Evolutionary conservation across 2,888 invertebrate species (phyloP).

Genomic region (Pandemis cinnamomeana): DNA sequence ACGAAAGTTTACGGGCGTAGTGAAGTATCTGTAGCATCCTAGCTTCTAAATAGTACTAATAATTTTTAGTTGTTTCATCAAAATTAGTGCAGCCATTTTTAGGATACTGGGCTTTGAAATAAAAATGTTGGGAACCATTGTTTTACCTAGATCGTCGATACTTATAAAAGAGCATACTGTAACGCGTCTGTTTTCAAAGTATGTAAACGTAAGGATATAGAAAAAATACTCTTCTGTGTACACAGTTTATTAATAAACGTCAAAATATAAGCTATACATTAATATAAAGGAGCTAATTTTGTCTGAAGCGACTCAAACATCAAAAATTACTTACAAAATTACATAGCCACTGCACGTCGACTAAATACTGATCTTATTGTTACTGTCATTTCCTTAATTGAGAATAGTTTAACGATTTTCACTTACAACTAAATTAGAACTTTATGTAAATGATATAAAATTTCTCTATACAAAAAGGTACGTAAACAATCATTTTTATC

Average conservation of each 20-base stretch:
- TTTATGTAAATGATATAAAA: conserved; percentile 50
- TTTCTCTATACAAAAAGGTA: conserved; percentile 61
- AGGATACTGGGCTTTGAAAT: no score
- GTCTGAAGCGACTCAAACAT: conserved; percentile 37
- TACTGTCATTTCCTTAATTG: conserved; percentile 31
- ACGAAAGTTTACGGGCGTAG: no score
- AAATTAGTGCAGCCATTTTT: no score
- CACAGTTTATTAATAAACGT: conserved; percentile 59
- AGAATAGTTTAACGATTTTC: conserved; percentile 32
- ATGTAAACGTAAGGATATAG: background rate
- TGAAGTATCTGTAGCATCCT: no score
- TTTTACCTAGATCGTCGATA: no score
- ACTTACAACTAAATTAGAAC: conserved; percentile 46
- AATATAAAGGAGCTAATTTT: conserved; percentile 51
- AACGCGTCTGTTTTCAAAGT: background rate
- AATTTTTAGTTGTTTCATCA: no score
- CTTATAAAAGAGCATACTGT: no score
- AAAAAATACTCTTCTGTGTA: conserved; percentile 44
- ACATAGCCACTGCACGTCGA: conserved; percentile 13
- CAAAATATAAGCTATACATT: conserved; percentile 54
- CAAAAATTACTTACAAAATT: conserved; percentile 38
- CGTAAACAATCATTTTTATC: conserved; percentile 56
- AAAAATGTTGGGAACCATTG: no score
- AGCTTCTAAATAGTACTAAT: no score
- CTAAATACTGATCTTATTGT: conserved; percentile 28